Conservation (phyloP, 2,888 invertebrate genomes). For the Gasteruption jaculator region DNA sequence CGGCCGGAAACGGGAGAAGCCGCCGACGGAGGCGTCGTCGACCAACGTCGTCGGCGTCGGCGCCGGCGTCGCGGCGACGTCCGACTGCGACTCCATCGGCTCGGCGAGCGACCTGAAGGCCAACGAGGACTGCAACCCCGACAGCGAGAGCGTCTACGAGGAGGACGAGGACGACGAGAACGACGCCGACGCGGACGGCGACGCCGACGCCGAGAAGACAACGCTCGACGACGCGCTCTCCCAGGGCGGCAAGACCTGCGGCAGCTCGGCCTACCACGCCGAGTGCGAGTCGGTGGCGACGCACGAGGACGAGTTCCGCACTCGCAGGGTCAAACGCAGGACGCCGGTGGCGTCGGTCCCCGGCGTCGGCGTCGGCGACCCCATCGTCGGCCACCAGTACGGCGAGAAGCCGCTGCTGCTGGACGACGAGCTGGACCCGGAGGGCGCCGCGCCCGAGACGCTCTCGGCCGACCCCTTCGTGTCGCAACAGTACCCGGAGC, state of each 20-base stretch:
- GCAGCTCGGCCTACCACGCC: slow-evolving; percentile 67
- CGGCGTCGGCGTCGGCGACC: slow-evolving; percentile 36
- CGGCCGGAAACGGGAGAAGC: slow-evolving; percentile 22
- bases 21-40: slow-evolving; percentile 16
- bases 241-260: slow-evolving; percentile 64
- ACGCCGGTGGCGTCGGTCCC: too few relatives aligned
- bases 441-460: slow-evolving; percentile 49
- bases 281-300: slow-evolving; percentile 69
- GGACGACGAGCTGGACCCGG: slow-evolving; percentile 73
- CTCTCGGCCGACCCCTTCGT: slow-evolving; percentile 58
- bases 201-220: slow-evolving; percentile 45
- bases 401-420: slow-evolving; percentile 71
- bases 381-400: slow-evolving; percentile 69
- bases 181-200: slow-evolving; percentile 45
- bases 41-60: slow-evolving; percentile 11
- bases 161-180: slow-evolving; percentile 41
- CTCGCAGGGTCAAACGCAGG: too few relatives aligned
- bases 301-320: slow-evolving; percentile 57
- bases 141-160: slow-evolving; percentile 53
- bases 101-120: slow-evolving; percentile 68
- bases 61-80: slow-evolving; percentile 38
- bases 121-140: slow-evolving; percentile 55
- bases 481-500: slow-evolving; percentile 68
- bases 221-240: slow-evolving; percentile 57
- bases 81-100: slow-evolving; percentile 66